These are phyloP conservation scores for Hirtodrosophila trivittata DNA, from an alignment of 2,888 invertebrate genomes.

Conservation along the genomic window DNA sequence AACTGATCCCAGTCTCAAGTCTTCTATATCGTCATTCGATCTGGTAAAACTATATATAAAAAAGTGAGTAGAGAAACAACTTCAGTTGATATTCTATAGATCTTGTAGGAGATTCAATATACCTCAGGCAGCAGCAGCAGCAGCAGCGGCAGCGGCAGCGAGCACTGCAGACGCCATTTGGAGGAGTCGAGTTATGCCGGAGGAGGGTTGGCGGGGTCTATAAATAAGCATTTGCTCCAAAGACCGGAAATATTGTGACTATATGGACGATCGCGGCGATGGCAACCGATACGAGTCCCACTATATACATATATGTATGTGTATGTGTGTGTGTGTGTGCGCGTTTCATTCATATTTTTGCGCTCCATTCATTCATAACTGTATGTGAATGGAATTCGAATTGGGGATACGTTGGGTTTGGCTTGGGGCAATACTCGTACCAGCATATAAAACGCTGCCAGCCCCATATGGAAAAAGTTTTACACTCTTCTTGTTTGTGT, in stretches of 20 bases:
- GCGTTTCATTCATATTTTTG: slow-evolving; percentile 56
- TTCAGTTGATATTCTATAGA: too few relatives aligned
- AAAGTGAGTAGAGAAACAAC: too few relatives aligned
- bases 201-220: slow-evolving; percentile 27
- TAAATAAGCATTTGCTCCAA: slow-evolving; percentile 48
- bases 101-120: too few relatives aligned
- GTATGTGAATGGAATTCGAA: slow-evolving; percentile 47
- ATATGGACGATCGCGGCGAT: slow-evolving; percentile 46
- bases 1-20: too few relatives aligned
- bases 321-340: slow-evolving; percentile 10
- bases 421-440: slow-evolving; percentile 1
- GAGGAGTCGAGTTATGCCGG: slow-evolving; percentile 31
- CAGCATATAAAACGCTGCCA: slow-evolving; percentile 1
- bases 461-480: slow-evolving; percentile 42
- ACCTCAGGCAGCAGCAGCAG: too few relatives aligned
- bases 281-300: slow-evolving; percentile 28
- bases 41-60: too few relatives aligned
- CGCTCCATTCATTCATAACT: slow-evolving; percentile 62
- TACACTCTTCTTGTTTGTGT: too few relatives aligned
- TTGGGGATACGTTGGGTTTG: slow-evolving; percentile 12
- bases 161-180: slow-evolving; percentile 36
- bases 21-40: too few relatives aligned
- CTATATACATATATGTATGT: slow-evolving; percentile 1
- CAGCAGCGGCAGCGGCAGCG: too few relatives aligned
- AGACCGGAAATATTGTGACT: slow-evolving; percentile 76